Conservation (phyloP, 2,113 vertebrate genomes). For the Morone chrysops region DNA sequence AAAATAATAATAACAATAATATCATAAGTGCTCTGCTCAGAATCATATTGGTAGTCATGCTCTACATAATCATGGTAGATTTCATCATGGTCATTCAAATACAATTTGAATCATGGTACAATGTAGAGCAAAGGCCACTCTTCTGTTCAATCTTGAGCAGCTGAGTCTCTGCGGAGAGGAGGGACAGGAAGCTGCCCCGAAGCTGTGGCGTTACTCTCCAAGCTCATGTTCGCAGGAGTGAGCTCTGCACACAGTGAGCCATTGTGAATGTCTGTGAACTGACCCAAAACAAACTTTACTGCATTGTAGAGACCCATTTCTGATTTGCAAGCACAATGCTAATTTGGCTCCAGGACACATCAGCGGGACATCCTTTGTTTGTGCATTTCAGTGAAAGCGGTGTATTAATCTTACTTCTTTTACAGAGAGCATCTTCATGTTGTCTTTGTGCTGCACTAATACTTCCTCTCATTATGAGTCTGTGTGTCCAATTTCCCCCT, state of each 20-base stretch:
- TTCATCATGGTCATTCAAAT: constrained; percentile 2
- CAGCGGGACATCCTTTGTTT: constrained; percentile 25
- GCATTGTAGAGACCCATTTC: constrained; percentile 35
- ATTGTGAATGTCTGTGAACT: constrained; percentile 53
- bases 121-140: background rate
- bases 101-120: background rate
- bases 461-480: constrained; percentile 22
- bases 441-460: constrained; percentile 15
- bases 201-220: constrained; percentile 33
- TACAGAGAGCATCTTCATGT: constrained; percentile 20
- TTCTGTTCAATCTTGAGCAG: background rate
- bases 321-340: constrained; percentile 36
- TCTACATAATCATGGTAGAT: background rate
- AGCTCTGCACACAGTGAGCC: constrained; percentile 51
- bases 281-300: constrained; percentile 50
- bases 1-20: too few species aligned
- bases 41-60: constrained; percentile 7
- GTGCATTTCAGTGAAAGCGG: constrained; percentile 16
- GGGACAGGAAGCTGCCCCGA: constrained; percentile 59
- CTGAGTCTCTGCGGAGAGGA: constrained; percentile 8
- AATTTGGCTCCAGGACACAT: constrained; percentile 30
- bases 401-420: constrained; percentile 15
- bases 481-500: constrained; percentile 31
- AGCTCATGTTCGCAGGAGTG: constrained; percentile 36
- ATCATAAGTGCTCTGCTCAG: background rate